A percentile compares a stretch with the other conserved stretches of the same genome.
These are phyloP conservation scores for Neocloeon triangulifer DNA, from an alignment of 1,140 invertebrate species.

Conservation along the genomic window DNA sequence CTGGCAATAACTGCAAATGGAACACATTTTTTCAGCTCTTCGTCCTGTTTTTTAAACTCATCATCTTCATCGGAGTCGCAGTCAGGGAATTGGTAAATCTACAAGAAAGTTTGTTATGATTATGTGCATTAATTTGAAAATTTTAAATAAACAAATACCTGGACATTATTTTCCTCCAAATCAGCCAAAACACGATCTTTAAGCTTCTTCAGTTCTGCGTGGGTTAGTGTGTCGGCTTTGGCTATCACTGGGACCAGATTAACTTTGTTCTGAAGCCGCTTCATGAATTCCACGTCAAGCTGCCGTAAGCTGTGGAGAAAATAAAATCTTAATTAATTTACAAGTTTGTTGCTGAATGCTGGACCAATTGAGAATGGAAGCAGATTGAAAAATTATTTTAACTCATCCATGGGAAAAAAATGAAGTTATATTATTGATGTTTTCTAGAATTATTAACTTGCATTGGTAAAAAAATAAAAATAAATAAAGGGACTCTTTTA, in stretches of 20 bases:
- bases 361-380: too few species aligned
- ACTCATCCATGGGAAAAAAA: too few species aligned
- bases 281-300: slow-evolving; percentile 88
- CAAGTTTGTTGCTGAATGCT: too few species aligned
- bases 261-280: slow-evolving; percentile 78
- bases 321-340: too few species aligned
- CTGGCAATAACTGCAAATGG: slow-evolving; percentile 95
- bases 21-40: slow-evolving; percentile 68
- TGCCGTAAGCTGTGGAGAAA: slow-evolving; percentile 52
- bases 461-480: too few species aligned
- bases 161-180: slow-evolving; percentile 60
- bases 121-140: too few species aligned
- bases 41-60: slow-evolving; percentile 77
- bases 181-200: slow-evolving; percentile 65
- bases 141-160: too few species aligned
- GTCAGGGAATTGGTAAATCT: slow-evolving; percentile 93
- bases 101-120: too few species aligned
- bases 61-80: slow-evolving; percentile 87
- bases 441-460: too few species aligned
- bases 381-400: too few species aligned
- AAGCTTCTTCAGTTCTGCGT: slow-evolving; percentile 64
- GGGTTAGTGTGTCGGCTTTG: slow-evolving; percentile 90
- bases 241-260: slow-evolving; percentile 96
- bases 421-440: too few species aligned
- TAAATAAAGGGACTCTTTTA: too few species aligned